phyloP scores from a whole-genome alignment of 1,140 invertebrate species.

The Drosophila ironensis region DNA sequence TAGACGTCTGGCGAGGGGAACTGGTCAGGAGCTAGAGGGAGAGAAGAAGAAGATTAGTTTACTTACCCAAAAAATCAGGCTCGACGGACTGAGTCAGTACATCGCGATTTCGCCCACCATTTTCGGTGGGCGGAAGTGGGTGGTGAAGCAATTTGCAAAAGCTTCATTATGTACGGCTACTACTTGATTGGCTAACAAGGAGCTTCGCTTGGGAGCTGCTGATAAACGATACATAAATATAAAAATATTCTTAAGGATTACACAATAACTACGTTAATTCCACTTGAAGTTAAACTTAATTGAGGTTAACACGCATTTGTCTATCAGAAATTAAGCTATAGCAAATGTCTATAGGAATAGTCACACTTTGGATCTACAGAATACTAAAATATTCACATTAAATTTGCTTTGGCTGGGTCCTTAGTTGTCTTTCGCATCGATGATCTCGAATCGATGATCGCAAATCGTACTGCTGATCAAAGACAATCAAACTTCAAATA shows the following conservation, averaged over 20 bases:
- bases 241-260: constrained; percentile 36
- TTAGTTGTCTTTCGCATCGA: constrained; percentile 78
- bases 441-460: constrained; percentile 86
- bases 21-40: too few relatives aligned
- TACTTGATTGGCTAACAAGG: constrained; percentile 17
- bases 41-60: too few relatives aligned
- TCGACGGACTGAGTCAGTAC: too few relatives aligned
- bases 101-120: too few relatives aligned
- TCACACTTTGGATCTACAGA: constrained; percentile 31
- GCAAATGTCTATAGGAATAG: constrained; percentile 6
- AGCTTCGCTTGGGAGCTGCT: constrained; percentile 20
- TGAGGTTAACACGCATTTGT: constrained; percentile 6
- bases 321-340: not conserved
- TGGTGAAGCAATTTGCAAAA: not conserved
- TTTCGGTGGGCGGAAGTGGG: too few relatives aligned
- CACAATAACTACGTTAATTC: constrained; percentile 35
- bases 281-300: constrained; percentile 2
- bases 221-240: constrained; percentile 41
- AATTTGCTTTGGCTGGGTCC: not conserved
- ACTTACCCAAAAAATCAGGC: too few relatives aligned
- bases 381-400: constrained; percentile 1
- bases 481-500: constrained; percentile 95
- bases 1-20: too few relatives aligned
- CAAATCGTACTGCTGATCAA: constrained; percentile 96
- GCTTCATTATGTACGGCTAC: not conserved